phyloP scores from a whole-genome alignment of 1,140 invertebrate genomes.

The Epicauta chinensis region DNA sequence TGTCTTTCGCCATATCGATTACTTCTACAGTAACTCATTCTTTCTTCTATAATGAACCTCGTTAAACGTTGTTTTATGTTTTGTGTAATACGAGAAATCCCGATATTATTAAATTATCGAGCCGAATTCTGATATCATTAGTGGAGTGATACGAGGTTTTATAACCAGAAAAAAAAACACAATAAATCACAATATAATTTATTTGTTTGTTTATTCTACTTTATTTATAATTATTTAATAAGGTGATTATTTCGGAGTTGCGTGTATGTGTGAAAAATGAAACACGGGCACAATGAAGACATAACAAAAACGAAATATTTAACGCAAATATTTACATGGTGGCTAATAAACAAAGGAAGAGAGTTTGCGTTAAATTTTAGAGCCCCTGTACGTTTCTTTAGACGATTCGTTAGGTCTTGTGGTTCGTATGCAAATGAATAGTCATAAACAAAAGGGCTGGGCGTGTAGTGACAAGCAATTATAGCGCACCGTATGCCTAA shows the following conservation, averaged over 20 bases:
- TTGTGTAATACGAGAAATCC: slow-evolving; percentile 9
- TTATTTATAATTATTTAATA: no score
- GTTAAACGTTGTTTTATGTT: slow-evolving; percentile 14
- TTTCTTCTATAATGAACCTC: slow-evolving; percentile 9
- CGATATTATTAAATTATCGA: no score
- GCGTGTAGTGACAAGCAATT: slow-evolving; percentile 31
- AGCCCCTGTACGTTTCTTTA: neutral
- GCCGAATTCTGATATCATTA: no score
- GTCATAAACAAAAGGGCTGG: slow-evolving; percentile 25
- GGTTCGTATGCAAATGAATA: slow-evolving; percentile 23
- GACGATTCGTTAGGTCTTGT: no score
- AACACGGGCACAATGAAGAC: no score
- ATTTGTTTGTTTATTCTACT: no score
- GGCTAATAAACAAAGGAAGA: slow-evolving; percentile 9
- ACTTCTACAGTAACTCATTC: slow-evolving; percentile 4
- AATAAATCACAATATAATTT: no score
- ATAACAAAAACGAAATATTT: neutral
- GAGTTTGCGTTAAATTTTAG: slow-evolving; percentile 18
- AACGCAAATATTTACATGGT: slow-evolving; percentile 14
- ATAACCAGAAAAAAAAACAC: no score
- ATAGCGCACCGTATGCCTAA: slow-evolving; percentile 8
- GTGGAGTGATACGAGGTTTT: no score
- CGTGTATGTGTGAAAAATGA: no score
- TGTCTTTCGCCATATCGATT: slow-evolving; percentile 18
- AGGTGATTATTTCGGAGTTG: no score